These are phyloP conservation scores for Helleia helle DNA, from an alignment of 2,888 invertebrate species.

Conservation along the genomic window DNA sequence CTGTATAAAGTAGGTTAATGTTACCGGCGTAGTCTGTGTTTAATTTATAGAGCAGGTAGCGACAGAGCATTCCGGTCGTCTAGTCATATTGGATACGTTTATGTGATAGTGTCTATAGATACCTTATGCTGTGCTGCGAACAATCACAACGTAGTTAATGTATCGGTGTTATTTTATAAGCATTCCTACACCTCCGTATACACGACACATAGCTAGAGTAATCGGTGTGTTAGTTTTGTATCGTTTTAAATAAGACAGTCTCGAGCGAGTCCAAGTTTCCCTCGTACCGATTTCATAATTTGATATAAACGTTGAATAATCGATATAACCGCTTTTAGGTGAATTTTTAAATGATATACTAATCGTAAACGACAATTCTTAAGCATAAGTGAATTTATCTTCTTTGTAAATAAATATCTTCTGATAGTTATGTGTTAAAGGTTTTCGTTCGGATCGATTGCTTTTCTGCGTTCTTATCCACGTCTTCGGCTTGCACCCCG, in stretches of 20 bases:
- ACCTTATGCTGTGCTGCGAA: constrained; percentile 39
- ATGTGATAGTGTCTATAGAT: constrained; percentile 44
- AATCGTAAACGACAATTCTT: constrained; percentile 23
- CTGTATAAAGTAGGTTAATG: constrained; percentile 70
- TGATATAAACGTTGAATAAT: constrained; percentile 46
- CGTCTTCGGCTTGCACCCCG: constrained; percentile 46
- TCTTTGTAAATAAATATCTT: constrained; percentile 55
- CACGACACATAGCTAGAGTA: constrained; percentile 48
- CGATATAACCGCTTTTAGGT: constrained; percentile 58
- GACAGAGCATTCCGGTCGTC: constrained; percentile 47
- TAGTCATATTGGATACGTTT: constrained; percentile 53
- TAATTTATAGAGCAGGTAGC: constrained; percentile 20
- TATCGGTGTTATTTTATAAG: constrained; percentile 28
- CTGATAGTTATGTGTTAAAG: constrained; percentile 34
- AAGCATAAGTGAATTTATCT: constrained; percentile 50
- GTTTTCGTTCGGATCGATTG: constrained; percentile 13
- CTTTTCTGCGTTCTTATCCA: constrained; percentile 37
- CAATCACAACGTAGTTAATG: constrained; percentile 43
- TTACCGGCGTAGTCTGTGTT: constrained; percentile 32
- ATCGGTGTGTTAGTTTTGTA: constrained; percentile 61
- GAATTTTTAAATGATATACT: constrained; percentile 30
- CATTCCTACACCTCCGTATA: not conserved
- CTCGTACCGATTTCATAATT: constrained; percentile 58
- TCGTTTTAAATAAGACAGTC: constrained; percentile 34
- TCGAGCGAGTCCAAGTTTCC: constrained; percentile 38